phyloP scores from a whole-genome alignment of 1,140 invertebrate species.

The Aricia agestis region DNA sequence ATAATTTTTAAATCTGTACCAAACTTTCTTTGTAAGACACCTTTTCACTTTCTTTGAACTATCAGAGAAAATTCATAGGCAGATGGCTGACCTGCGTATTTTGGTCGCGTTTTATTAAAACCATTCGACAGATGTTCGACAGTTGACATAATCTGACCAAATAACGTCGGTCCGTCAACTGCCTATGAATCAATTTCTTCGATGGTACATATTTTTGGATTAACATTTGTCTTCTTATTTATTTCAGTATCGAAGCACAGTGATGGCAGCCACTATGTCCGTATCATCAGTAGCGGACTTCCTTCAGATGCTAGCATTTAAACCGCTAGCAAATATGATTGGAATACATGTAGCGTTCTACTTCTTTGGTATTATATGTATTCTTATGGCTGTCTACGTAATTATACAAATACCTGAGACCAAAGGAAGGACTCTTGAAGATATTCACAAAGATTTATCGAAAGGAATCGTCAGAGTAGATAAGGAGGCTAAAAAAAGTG shows the following conservation, averaged over 20 bases:
- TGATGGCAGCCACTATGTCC: conserved; percentile 51
- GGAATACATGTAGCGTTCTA: conserved; percentile 55
- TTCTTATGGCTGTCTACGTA: conserved; percentile 44
- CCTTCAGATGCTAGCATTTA: conserved; percentile 57
- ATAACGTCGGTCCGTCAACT: too few species aligned
- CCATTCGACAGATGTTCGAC: too few species aligned
- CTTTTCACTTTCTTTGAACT: neutral
- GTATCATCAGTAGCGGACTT: conserved; percentile 44
- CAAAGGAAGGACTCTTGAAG: conserved; percentile 44
- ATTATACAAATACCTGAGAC: conserved; percentile 54
- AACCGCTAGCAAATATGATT: conserved; percentile 45
- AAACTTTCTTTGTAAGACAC: neutral
- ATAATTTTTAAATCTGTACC: neutral
- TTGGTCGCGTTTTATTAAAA: too few species aligned
- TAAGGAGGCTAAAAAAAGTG: conserved; percentile 15
- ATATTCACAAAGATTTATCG: conserved; percentile 48
- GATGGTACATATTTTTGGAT: neutral
- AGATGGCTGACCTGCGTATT: too few species aligned
- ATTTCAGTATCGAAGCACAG: conserved; percentile 60
- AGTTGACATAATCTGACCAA: too few species aligned
- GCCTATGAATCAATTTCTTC: too few species aligned
- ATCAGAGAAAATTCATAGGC: too few species aligned
- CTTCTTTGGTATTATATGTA: conserved; percentile 52
- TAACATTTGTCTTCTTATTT: neutral
- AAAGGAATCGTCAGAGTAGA: conserved; percentile 15